Conservation (phyloP, 2,888 invertebrate genomes). For the Junonia oenone region DNA sequence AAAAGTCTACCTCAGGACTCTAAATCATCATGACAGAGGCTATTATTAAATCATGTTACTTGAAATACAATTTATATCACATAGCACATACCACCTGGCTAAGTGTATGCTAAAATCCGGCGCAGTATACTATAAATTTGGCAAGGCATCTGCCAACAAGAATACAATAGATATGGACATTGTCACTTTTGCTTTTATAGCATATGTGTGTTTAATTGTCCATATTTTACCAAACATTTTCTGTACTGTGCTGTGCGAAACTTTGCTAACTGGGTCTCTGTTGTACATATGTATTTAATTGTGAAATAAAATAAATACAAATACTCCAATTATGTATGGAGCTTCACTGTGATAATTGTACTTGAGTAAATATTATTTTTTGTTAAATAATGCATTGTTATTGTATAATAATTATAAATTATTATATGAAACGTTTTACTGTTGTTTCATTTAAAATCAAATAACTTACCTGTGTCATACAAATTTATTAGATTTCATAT, state of each 20-base stretch:
- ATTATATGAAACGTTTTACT: constrained; percentile 4
- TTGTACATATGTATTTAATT: neutral
- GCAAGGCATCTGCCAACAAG: no score
- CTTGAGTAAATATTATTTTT: constrained; percentile 2
- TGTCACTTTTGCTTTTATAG: no score
- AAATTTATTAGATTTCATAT: neutral
- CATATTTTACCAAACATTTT: no score
- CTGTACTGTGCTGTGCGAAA: no score
- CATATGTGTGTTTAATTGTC: no score
- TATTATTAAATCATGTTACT: neutral
- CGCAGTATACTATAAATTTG: no score
- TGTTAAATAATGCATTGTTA: constrained; percentile 7
- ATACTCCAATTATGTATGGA: constrained; percentile 7
- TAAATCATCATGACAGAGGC: neutral
- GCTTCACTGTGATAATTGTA: constrained; percentile 26
- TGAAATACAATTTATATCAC: neutral
- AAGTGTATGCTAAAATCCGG: no score
- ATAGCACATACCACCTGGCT: neutral
- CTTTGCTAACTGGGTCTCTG: neutral
- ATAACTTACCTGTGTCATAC: neutral
- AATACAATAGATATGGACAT: no score
- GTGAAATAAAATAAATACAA: constrained; percentile 10
- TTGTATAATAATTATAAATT: constrained; percentile 10
- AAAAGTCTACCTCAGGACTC: constrained; percentile 32
- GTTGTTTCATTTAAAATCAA: constrained; percentile 10